Conservation (phyloP, 2,888 invertebrate genomes). For the Galeopsomyia nigrocyanea region DNA sequence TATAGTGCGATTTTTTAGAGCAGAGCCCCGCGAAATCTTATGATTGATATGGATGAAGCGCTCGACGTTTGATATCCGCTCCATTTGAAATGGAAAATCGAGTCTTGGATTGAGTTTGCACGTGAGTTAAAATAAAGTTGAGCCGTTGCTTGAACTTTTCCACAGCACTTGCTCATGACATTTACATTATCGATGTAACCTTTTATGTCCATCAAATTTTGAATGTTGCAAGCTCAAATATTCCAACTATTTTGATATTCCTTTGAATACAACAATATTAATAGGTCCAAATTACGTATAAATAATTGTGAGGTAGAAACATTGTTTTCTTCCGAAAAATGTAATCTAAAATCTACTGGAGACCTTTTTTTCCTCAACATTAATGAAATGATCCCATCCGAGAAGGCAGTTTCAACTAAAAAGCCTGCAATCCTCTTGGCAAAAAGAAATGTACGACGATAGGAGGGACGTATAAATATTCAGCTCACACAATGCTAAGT, state of each 20-base stretch:
- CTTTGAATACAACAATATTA: too few species aligned
- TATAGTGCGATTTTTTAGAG: slow-evolving; percentile 28
- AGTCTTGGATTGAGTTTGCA: slow-evolving; percentile 63
- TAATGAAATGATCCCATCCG: slow-evolving; percentile 34
- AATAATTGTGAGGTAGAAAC: too few species aligned
- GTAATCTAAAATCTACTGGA: background rate
- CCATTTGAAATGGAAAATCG: slow-evolving; percentile 68
- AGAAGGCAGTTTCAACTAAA: slow-evolving; percentile 5
- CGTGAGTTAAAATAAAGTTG: slow-evolving; percentile 65
- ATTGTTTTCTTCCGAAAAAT: background rate
- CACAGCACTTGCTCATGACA: slow-evolving; percentile 3
- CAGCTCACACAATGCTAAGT: slow-evolving; percentile 37
- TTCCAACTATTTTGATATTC: background rate
- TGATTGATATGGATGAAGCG: slow-evolving; percentile 66
- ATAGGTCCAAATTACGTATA: too few species aligned
- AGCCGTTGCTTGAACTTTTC: background rate
- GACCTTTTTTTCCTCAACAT: slow-evolving; percentile 3
- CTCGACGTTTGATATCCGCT: slow-evolving; percentile 65
- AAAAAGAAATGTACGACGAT: background rate
- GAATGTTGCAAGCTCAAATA: background rate
- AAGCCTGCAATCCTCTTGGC: background rate
- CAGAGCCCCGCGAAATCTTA: slow-evolving; percentile 44
- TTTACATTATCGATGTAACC: slow-evolving; percentile 22
- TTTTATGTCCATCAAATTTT: background rate
- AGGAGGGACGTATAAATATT: slow-evolving; percentile 29